Evolutionary conservation across 2,797 vertebrate genomes (phyloP).

Genomic region (Crocidura indochinensis): DNA sequence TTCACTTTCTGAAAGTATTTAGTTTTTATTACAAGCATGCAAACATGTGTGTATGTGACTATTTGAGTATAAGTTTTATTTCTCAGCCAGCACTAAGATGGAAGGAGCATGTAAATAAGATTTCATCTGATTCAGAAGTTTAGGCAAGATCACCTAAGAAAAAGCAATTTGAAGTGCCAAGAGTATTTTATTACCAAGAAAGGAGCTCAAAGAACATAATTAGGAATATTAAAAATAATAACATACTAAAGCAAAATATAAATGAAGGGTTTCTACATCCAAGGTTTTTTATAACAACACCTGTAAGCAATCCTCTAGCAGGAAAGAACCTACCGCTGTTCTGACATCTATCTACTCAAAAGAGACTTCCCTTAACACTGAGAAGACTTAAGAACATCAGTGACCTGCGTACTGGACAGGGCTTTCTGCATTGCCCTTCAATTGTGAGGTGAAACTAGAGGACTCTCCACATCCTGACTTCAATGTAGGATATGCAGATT

Average conservation of each 20-base stretch:
- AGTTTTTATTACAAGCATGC: not conserved
- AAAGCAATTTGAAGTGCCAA: conserved; percentile 36
- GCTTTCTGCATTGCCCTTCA: too few species aligned
- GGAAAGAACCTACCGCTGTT: too few species aligned
- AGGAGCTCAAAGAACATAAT: not conserved
- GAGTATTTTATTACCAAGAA: conserved; percentile 14
- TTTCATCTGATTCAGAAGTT: not conserved
- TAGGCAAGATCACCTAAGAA: conserved; percentile 16
- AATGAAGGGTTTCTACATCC: not conserved
- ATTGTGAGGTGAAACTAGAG: too few species aligned
- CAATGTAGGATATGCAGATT: too few species aligned
- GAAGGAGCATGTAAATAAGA: not conserved
- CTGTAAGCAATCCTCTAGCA: too few species aligned
- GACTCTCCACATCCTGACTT: too few species aligned
- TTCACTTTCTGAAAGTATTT: not conserved
- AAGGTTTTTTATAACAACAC: too few species aligned
- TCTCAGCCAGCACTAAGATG: not conserved
- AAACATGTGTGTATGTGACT: not conserved
- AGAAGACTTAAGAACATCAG: too few species aligned
- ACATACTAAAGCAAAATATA: not conserved
- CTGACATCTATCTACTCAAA: too few species aligned
- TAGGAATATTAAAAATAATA: not conserved
- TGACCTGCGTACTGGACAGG: too few species aligned
- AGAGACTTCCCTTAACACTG: too few species aligned
- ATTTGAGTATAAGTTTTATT: conserved; percentile 22